phyloP scores from a whole-genome alignment of 2,888 invertebrate genomes.

The Malachius bipustulatus region DNA sequence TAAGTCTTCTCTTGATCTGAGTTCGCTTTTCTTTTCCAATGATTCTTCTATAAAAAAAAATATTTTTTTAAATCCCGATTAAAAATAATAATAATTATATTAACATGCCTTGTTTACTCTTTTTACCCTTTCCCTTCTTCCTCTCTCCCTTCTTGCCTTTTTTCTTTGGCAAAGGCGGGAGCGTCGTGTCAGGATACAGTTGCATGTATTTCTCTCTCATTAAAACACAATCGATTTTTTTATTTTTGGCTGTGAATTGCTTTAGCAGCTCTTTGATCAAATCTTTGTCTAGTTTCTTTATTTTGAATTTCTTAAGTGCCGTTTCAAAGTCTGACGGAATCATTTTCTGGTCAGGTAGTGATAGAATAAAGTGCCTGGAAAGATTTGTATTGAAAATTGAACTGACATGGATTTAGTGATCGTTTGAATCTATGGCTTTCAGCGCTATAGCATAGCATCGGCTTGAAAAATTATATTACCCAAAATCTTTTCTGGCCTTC shows the following conservation, averaged over 20 bases:
- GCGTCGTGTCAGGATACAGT: constrained; percentile 36
- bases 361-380: constrained; percentile 34
- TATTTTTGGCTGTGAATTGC: constrained; percentile 31
- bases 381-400: constrained; percentile 7
- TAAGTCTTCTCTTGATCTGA: too few relatives aligned
- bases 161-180: constrained; percentile 28
- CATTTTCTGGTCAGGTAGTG: constrained; percentile 29
- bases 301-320: constrained; percentile 28
- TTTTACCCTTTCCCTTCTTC: constrained; percentile 1
- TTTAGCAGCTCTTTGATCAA: constrained; percentile 30
- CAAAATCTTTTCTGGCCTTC: constrained; percentile 37
- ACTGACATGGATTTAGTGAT: background rate
- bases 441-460: background rate
- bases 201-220: constrained; percentile 35
- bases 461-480: constrained; percentile 20
- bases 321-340: constrained; percentile 29
- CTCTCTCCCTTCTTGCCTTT: constrained; percentile 22
- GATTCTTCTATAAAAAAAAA: too few relatives aligned
- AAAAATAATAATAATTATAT: too few relatives aligned
- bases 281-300: constrained; percentile 31
- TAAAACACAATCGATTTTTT: constrained; percentile 29
- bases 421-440: background rate
- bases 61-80: too few relatives aligned
- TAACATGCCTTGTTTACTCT: too few relatives aligned
- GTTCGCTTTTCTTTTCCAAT: too few relatives aligned